Base-by-base conservation (phyloP, 92 coral and sea anemone genomes). In the Epizoanthus rinbou region DNA sequence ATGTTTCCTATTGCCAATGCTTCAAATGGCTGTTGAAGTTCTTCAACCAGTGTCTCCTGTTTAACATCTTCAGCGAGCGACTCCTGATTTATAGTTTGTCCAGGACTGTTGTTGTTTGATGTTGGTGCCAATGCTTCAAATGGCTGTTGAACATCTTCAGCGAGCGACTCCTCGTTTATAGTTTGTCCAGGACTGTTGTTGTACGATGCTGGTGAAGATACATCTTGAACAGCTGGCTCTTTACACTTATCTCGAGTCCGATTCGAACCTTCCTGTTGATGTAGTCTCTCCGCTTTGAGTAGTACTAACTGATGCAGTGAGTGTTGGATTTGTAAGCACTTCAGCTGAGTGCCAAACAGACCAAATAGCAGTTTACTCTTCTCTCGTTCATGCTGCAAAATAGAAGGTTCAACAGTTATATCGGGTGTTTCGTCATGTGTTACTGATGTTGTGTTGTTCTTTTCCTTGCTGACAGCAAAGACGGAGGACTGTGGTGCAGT, bases 271-370 rank as follows among this genome's bases (percentile, higher is more conserved):
- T 50, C 54, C 54, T 9, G 15, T 50, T 50, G 54, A 37, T 47
- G 76, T 31, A 72, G 76, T n/a, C 24, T 14, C 53, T 72, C 76
- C 24, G 13, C 60, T 72, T 43, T 72, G 33, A 72, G n/a, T n/a
- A 72, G 37, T 19, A 72, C 31, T 9, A 72, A 52, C 5, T 50
- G 76, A 31, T 72, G 76, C 33, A 72, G 15, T 16, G 76, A 72
- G 22, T 72, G 76, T 58, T 72, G 76, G 47, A 50, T 47, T 16
- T 72, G 76, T 47, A 72, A 23, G 60, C 76, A 72, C 35, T 72
- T 72, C 4, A 72, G 60, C 76, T 72, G 76, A 50, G 76, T 72
- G 57, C 13, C 23, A 72, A 72, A 72, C 39, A 72, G 76, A 17
- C 60, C 76, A 23, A 21, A 14, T 35, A 72, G 10, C 31, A 21